These are phyloP conservation scores for Aphaenogaster ashmeadi DNA, from an alignment of 1,140 invertebrate genomes.

Conservation along the genomic window DNA sequence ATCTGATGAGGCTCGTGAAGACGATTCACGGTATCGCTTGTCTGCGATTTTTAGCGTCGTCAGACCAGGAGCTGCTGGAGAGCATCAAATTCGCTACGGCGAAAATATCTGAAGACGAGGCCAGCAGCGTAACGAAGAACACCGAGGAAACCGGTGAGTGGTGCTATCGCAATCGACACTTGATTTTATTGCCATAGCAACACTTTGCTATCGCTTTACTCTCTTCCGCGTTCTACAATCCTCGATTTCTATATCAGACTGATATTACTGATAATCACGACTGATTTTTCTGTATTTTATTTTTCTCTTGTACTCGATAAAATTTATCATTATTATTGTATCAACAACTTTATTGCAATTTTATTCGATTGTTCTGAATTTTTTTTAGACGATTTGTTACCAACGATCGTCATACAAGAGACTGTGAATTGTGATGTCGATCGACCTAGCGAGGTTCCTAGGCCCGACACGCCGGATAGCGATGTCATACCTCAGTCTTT, in stretches of 20 bases:
- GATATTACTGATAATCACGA: neutral
- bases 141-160: slow-evolving; percentile 77
- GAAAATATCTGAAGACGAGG: slow-evolving; percentile 69
- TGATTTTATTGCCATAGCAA: neutral
- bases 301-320: neutral
- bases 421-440: neutral
- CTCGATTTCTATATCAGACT: slow-evolving; percentile 61
- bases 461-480: neutral
- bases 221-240: neutral
- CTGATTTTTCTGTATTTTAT: neutral
- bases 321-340: neutral
- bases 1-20: slow-evolving; percentile 81
- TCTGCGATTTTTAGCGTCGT: slow-evolving; percentile 73
- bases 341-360: neutral
- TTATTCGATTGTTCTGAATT: neutral
- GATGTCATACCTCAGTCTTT: slow-evolving; percentile 62
- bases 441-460: neutral
- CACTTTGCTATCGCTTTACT: neutral
- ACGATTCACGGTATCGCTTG: slow-evolving; percentile 79
- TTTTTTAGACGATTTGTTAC: slow-evolving; percentile 74
- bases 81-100: slow-evolving; percentile 79
- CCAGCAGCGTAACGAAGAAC: slow-evolving; percentile 24
- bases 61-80: slow-evolving; percentile 78
- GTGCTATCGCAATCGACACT: neutral
- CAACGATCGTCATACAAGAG: slow-evolving; percentile 14